Conservation (phyloP, 2,888 invertebrate genomes). For the Drosophila emarginata region DNA sequence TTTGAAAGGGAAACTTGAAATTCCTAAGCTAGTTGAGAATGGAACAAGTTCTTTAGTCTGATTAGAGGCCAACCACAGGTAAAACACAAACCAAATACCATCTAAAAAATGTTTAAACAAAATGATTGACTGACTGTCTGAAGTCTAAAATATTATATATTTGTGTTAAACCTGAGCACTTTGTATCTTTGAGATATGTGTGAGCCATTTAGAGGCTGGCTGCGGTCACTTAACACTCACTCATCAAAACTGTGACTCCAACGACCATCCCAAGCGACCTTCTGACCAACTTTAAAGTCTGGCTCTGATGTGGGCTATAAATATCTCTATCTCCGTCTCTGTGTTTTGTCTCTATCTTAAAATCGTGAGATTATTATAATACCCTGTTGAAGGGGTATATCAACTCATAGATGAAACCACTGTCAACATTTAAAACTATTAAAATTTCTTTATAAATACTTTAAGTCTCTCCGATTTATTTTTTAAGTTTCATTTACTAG, state of each 20-base stretch:
- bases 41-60: conserved; percentile 28
- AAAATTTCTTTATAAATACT: too few relatives aligned
- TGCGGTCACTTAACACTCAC: conserved; percentile 60
- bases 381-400: background rate
- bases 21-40: conserved; percentile 14
- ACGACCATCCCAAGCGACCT: conserved; percentile 47
- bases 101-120: conserved; percentile 28
- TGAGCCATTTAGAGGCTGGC: conserved; percentile 43
- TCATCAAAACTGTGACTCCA: conserved; percentile 61
- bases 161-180: conserved; percentile 19
- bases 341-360: background rate
- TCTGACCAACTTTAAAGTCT: conserved; percentile 46
- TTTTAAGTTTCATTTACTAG: too few relatives aligned
- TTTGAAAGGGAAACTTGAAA: conserved; percentile 29
- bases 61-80: conserved; percentile 13
- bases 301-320: conserved; percentile 22
- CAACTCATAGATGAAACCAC: too few relatives aligned
- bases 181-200: conserved; percentile 27
- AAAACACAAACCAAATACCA: conserved; percentile 21
- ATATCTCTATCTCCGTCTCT: conserved; percentile 19
- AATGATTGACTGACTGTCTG: conserved; percentile 28
- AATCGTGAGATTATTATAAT: background rate
- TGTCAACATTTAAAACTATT: too few relatives aligned
- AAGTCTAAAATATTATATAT: background rate
- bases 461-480: too few relatives aligned